Percentiles rank a stretch among this genome's conserved stretches.
phyloP scores from a whole-genome alignment of 1,140 invertebrate genomes.

The Andrena cerasifolii region DNA sequence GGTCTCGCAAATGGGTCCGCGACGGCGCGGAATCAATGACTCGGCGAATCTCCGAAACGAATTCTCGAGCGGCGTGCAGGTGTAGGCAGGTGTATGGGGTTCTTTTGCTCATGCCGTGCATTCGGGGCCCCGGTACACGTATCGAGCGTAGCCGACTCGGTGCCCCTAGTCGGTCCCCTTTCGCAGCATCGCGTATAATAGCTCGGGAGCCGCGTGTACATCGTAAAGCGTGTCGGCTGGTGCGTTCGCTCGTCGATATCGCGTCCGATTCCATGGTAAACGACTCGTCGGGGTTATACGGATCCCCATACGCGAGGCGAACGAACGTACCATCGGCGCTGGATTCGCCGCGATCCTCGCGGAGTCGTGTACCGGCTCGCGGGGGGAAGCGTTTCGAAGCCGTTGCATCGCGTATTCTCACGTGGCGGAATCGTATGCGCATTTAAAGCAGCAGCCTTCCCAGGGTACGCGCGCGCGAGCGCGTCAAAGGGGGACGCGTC shows the following conservation, averaged over 20 bases:
- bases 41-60: constrained; percentile 35
- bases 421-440: not conserved
- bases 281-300: not conserved
- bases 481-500: not conserved
- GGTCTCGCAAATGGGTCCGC: not conserved
- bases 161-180: not conserved
- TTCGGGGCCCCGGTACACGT: constrained; percentile 16
- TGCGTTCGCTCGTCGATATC: not conserved
- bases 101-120: constrained; percentile 22
- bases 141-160: constrained; percentile 8
- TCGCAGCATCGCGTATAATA: constrained; percentile 8
- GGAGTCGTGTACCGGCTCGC: too few species aligned
- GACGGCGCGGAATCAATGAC: constrained; percentile 39
- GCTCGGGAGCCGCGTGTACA: constrained; percentile 1
- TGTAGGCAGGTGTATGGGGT: constrained; percentile 21
- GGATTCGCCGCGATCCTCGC: not conserved
- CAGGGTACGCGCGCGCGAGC: not conserved
- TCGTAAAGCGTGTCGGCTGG: constrained; percentile 11
- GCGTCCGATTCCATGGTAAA: not conserved
- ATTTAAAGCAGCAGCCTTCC: not conserved
- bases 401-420: not conserved
- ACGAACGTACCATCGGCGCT: not conserved
- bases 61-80: not conserved
- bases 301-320: too few species aligned
- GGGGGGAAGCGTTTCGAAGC: not conserved